These are phyloP conservation scores for Hipparchia semele DNA, from an alignment of 2,888 invertebrate species.

Conservation along the genomic window DNA sequence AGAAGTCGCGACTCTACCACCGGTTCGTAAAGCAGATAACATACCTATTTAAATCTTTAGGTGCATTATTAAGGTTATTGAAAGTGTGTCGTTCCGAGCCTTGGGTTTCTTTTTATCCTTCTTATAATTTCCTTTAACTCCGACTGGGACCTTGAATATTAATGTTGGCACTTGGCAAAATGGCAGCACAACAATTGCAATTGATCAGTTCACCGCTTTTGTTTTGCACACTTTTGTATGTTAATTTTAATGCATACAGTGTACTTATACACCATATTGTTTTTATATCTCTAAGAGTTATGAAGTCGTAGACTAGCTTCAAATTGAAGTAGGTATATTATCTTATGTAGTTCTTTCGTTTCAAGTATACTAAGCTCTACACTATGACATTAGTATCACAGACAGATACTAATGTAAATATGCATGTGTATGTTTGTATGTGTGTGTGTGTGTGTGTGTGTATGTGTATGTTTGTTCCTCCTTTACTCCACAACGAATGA, in stretches of 20 bases:
- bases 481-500: no score
- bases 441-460: no score
- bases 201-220: conserved; percentile 7
- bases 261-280: neutral
- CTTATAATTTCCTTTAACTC: conserved; percentile 19
- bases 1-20: no score
- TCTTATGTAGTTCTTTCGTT: no score
- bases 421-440: no score
- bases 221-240: conserved; percentile 14
- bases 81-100: neutral
- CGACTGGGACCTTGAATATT: conserved; percentile 22
- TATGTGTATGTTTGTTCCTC: no score
- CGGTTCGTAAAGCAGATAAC: no score
- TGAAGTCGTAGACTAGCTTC: no score
- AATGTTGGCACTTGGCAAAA: conserved; percentile 15
- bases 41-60: neutral
- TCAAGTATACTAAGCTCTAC: no score
- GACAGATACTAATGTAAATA: no score
- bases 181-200: conserved; percentile 6
- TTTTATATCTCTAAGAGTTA: neutral
- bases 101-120: conserved; percentile 1
- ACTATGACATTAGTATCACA: no score
- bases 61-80: conserved; percentile 9
- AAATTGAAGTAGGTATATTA: no score
- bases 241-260: neutral